A percentile compares a stretch with the other conserved stretches of the same genome.
Conservation (phyloP, 1,140 invertebrate genomes). For the Yoshiicerus persimilis region DNA sequence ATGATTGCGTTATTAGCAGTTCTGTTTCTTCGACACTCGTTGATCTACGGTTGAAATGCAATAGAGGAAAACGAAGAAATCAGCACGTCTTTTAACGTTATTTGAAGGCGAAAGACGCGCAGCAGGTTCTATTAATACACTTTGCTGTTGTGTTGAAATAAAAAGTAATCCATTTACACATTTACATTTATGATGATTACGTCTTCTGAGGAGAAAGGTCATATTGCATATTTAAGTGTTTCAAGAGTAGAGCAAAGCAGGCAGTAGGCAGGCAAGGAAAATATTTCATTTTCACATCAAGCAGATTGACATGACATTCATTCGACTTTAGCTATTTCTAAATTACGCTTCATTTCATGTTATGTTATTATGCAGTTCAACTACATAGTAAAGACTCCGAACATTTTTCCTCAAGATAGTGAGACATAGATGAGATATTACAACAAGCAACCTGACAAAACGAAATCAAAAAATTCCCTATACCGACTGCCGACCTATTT, state of each 20-base stretch:
- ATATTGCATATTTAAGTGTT: background rate
- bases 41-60: background rate
- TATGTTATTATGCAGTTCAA: too few species aligned
- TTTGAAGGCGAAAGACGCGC: background rate
- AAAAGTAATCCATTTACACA: background rate
- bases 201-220: background rate
- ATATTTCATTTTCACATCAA: background rate
- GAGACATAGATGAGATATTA: too few species aligned
- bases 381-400: too few species aligned
- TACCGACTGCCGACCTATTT: too few species aligned
- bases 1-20: too few species aligned
- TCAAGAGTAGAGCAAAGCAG: background rate
- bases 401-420: too few species aligned
- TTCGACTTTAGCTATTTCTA: background rate
- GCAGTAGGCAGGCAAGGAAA: background rate
- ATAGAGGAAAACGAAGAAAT: constrained; percentile 11
- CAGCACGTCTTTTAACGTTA: background rate
- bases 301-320: constrained; percentile 52
- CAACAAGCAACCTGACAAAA: too few species aligned
- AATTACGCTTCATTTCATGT: background rate
- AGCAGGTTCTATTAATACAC: background rate
- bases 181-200: background rate
- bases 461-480: too few species aligned
- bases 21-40: background rate
- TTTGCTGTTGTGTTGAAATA: background rate